phyloP scores from a whole-genome alignment of 2,797 vertebrate genomes.

The Buphagus erythrorhynchus region DNA sequence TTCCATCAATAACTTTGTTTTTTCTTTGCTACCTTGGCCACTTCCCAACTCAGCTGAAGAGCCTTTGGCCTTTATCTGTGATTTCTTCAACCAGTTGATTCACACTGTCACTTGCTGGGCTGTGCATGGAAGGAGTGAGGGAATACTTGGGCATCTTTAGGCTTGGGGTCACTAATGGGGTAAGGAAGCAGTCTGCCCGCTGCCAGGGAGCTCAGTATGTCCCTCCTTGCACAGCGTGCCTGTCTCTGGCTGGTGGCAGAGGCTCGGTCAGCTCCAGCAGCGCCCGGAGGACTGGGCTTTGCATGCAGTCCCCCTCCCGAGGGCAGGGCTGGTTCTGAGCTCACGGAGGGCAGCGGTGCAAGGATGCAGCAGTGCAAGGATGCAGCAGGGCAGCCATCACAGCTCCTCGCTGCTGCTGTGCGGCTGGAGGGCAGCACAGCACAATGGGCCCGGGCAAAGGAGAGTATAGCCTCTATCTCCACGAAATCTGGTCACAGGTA shows the following conservation, averaged over 20 bases:
- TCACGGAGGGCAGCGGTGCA: not conserved
- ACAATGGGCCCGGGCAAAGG: not conserved
- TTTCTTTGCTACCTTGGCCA: not conserved
- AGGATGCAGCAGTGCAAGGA: not conserved
- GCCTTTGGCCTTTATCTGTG: not conserved
- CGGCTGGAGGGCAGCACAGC: no score
- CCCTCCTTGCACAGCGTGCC: not conserved
- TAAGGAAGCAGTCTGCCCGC: not conserved
- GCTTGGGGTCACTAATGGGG: fast-evolving
- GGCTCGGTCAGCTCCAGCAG: not conserved
- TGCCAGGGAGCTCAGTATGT: not conserved
- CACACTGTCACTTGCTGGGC: not conserved
- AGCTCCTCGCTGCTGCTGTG: not conserved
- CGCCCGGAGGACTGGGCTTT: not conserved
- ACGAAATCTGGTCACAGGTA: not conserved
- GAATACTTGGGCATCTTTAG: not conserved
- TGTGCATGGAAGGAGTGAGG: not conserved
- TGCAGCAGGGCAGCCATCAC: not conserved
- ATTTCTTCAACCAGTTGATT: not conserved
- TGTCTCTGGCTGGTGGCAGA: not conserved
- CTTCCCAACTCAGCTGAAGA: not conserved
- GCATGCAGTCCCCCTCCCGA: not conserved
- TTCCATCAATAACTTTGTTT: not conserved
- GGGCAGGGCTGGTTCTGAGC: not conserved
- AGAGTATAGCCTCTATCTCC: not conserved